Evolutionary conservation across 2,888 invertebrate species (phyloP), one percentile per base, ranked within the genome.

Genomic region (Stictocephala bisonia): DNA sequence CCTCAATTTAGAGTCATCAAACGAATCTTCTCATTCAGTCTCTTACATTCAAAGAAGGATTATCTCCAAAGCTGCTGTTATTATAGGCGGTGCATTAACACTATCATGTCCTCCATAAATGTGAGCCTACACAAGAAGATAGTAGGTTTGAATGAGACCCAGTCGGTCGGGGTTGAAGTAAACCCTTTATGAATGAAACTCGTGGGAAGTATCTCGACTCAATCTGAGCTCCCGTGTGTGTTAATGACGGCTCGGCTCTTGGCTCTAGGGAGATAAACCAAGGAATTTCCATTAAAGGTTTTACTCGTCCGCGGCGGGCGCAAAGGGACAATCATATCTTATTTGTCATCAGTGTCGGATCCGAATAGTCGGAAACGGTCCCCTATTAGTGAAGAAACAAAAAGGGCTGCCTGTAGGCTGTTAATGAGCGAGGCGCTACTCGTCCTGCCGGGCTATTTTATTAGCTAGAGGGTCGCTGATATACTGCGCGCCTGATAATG

Each of bases 321-420:
- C 53, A 69, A 69, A 53, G 40, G 69, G 40, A 35, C 70, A 58
- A 58, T 58, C 70, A 26, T 71, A 71, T 71, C 70, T 41, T 71
- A 71, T 71, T 71, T 71, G 70, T 71, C 56, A 71, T 71, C 70
- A 41, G 58, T 58, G 70, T 71, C 20, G 70, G 58, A 71, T 26
- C 41, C 64, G 44, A 64, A 64, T 64, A 27, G 64, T 18, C 40
- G 26, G 27, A 64, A 64, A 64, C 64, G 64, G 44, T 71, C 44
- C 58, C 70, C 70, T 71, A 71, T 71, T 71, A 71, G 70, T 58
- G 70, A 41, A 41, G 58, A 71, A 71, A 71, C 70, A 71, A 71
- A 71, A 71, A 71, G 70, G 58, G 41, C 58, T 56, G 20, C 51
- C 64, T 64, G n/a, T n/a, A 24, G 13, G 51, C 26, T 51, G 70